A percentile compares a stretch with the other conserved stretches of the same genome.
Evolutionary conservation across 2,888 invertebrate species (phyloP).

Genomic region (Pyralis farinalis): DNA sequence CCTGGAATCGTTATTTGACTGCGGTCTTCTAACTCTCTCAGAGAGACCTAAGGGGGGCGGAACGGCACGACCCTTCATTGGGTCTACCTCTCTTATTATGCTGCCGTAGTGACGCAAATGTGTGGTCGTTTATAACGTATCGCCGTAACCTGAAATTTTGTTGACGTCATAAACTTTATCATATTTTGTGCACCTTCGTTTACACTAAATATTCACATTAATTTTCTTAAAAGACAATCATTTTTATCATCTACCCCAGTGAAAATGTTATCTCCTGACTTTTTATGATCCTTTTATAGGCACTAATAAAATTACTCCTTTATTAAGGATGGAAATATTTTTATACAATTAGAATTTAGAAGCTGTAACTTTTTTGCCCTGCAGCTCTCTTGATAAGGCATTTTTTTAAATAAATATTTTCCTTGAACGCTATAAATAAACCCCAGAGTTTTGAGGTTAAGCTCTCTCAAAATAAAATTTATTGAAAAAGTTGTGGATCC

Average conservation of each 20-base stretch:
- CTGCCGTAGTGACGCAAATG: too few species aligned
- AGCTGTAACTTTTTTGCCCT: neutral
- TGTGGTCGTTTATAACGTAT: too few species aligned
- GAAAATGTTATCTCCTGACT: conserved; percentile 18
- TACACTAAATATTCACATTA: conserved; percentile 12
- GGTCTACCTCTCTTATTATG: too few species aligned
- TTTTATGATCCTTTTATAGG: conserved; percentile 22
- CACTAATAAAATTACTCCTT: conserved; percentile 19
- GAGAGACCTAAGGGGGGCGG: too few species aligned
- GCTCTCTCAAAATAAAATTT: conserved; percentile 9
- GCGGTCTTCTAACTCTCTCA: too few species aligned
- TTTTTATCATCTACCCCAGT: conserved; percentile 21
- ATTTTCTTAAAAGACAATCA: conserved; percentile 13
- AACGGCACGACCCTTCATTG: too few species aligned
- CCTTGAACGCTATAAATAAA: conserved; percentile 1
- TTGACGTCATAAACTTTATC: neutral
- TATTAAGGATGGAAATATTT: conserved; percentile 26
- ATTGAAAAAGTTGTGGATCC: conserved; percentile 4
- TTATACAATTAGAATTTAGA: conserved; percentile 30
- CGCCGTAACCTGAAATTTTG: neutral
- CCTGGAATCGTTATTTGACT: too few species aligned
- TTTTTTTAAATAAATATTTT: conserved; percentile 5
- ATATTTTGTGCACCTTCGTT: neutral
- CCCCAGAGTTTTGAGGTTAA: conserved; percentile 3
- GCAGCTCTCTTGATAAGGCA: neutral